Conservation (phyloP, 2,113 vertebrate species). For the Cyanoliseus patagonus region DNA sequence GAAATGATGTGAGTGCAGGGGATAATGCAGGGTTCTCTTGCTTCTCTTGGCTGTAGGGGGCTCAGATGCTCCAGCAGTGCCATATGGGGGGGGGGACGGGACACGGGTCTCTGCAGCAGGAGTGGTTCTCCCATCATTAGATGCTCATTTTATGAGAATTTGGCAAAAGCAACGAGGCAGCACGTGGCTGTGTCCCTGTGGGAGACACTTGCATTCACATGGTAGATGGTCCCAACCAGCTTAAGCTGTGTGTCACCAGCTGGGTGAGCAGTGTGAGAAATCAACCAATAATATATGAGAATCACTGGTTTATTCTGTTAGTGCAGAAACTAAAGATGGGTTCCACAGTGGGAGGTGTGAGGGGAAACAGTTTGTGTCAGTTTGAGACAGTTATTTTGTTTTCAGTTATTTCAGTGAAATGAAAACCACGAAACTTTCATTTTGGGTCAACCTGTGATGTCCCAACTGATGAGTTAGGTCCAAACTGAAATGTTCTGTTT, state of each 20-base stretch:
- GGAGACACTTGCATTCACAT: neutral
- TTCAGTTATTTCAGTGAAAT: neutral
- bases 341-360: neutral
- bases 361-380: fast-evolving
- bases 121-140: neutral
- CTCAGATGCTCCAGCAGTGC: neutral
- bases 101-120: neutral
- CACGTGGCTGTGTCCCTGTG: fast-evolving
- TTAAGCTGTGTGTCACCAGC: fast-evolving
- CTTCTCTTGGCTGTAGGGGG: neutral
- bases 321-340: neutral
- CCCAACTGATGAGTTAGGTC: neutral
- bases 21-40: neutral
- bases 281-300: neutral
- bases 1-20: neutral
- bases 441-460: neutral
- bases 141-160: neutral
- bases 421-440: neutral
- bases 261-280: neutral
- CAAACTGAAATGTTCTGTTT: neutral
- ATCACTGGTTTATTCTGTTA: neutral
- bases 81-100: neutral
- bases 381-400: neutral
- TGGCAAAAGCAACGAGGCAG: neutral
- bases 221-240: neutral